These are phyloP conservation scores for Doryteuthis pealeii DNA, from an alignment of 1,140 invertebrate genomes.

Conservation along the genomic window DNA sequence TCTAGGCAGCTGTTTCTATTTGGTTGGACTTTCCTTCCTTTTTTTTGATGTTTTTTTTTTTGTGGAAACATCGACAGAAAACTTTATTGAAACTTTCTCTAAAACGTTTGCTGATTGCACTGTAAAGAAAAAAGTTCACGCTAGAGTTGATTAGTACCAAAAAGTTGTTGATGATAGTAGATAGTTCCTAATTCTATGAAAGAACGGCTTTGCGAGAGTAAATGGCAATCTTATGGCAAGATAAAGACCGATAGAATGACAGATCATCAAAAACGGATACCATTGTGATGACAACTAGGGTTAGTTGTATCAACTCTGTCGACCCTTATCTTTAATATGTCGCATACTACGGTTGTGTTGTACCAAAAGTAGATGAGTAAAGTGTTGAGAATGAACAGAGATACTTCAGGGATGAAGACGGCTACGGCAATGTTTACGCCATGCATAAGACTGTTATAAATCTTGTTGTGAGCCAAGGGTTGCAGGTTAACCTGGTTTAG, in stretches of 20 bases:
- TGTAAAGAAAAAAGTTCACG: slow-evolving; percentile 95
- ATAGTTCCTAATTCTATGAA: slow-evolving; percentile 12
- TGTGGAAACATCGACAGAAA: neutral
- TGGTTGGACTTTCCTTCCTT: neutral
- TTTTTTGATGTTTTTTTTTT: neutral
- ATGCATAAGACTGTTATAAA: slow-evolving; percentile 65
- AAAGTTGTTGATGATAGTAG: slow-evolving; percentile 69
- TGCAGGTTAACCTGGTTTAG: slow-evolving; percentile 69
- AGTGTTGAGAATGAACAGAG: slow-evolving; percentile 86
- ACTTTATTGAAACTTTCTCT: slow-evolving; percentile 58
- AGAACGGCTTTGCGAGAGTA: slow-evolving; percentile 28
- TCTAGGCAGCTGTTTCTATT: no score
- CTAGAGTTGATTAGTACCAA: slow-evolving; percentile 93
- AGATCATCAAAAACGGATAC: slow-evolving; percentile 86
- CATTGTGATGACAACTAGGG: slow-evolving; percentile 88
- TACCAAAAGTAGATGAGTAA: slow-evolving; percentile 81
- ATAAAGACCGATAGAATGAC: slow-evolving; percentile 65
- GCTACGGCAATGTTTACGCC: slow-evolving; percentile 44
- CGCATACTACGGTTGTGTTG: slow-evolving; percentile 70
- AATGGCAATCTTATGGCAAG: slow-evolving; percentile 34
- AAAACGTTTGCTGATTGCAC: slow-evolving; percentile 94
- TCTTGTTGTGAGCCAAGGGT: slow-evolving; percentile 68
- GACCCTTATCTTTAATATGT: slow-evolving; percentile 18
- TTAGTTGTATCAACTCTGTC: slow-evolving; percentile 45
- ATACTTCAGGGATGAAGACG: slow-evolving; percentile 88